phyloP scores from a whole-genome alignment of 2,888 invertebrate genomes.

The Drosophila recens region DNA sequence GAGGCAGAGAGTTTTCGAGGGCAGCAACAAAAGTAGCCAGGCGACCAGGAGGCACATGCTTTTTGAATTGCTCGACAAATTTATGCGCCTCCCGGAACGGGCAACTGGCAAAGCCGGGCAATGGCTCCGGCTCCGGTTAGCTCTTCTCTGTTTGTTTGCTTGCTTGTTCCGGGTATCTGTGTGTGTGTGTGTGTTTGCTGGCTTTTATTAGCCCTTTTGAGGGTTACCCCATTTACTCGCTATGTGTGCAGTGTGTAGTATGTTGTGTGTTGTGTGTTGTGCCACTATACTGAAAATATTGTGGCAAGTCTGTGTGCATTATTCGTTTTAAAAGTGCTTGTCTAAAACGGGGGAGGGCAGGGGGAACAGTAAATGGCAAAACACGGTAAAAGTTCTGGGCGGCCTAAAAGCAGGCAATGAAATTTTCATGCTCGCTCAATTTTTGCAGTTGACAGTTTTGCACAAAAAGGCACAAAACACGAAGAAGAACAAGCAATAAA shows the following conservation, averaged over 20 bases:
- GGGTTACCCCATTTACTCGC: slow-evolving; percentile 19
- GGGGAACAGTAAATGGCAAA: background rate
- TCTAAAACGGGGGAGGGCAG: background rate
- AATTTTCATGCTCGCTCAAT: slow-evolving; percentile 64
- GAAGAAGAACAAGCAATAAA: slow-evolving; percentile 33
- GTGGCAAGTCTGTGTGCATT: slow-evolving; percentile 52
- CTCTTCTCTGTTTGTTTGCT: slow-evolving; percentile 47
- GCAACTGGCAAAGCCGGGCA: slow-evolving; percentile 36
- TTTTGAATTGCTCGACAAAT: slow-evolving; percentile 66
- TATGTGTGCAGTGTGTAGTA: background rate
- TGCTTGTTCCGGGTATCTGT: slow-evolving; percentile 3
- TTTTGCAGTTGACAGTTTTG: slow-evolving; percentile 57
- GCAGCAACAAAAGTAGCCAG: slow-evolving; percentile 53
- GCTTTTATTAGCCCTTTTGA: slow-evolving; percentile 63
- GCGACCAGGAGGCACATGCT: slow-evolving; percentile 55
- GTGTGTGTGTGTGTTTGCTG: slow-evolving; percentile 26
- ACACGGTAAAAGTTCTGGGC: slow-evolving; percentile 2
- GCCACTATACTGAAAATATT: slow-evolving; percentile 48
- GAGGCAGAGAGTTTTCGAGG: slow-evolving; percentile 9
- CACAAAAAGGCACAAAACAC: slow-evolving; percentile 22
- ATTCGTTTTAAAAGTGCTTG: slow-evolving; percentile 42
- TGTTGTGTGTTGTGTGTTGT: slow-evolving; percentile 24
- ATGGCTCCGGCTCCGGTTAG: slow-evolving; percentile 32
- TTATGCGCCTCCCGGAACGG: slow-evolving; percentile 57
- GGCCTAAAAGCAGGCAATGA: slow-evolving; percentile 65